Base-by-base conservation (phyloP, 2,888 invertebrate species). In the Synanthedon formicaeformis region DNA sequence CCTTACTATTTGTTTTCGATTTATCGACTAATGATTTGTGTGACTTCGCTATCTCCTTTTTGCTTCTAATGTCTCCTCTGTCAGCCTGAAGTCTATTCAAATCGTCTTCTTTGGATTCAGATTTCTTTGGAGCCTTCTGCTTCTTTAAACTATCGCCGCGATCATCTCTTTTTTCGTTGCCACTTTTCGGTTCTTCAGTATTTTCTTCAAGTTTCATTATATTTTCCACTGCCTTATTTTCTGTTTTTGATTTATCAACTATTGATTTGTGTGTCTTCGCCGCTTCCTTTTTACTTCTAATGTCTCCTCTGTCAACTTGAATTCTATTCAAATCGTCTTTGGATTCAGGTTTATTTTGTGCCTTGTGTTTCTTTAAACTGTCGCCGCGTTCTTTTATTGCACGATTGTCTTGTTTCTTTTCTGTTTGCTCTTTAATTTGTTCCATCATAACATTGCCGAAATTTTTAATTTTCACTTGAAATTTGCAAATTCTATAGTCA, bases 321-420 rank as follows among this genome's bases (percentile, higher is more conserved):
- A 12, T 41, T 11, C 41, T 41, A 13, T 13, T 41, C 41, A 13
- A 13, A 12, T 41, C 41, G 6, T 27, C 27, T 27, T 27, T 27
- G 27, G 27, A 34, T 34, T 34, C 34, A 34, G 5, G 10, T 34
- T 45, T 45, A 3, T 12, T 13, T 45, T 45, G 45, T 1, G n/a
- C 14, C 2, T 45, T 14, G 14, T 45, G n/a, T 45, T 45, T 45
- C 13, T 14, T n/a, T 45, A 45, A 6, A 45, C 14, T 23, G 54
- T 71, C 65, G 0, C 64, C 66, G 4, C 58, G 57, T 11, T 71
- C 71, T 41, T 57, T 23, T 23, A 23, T 23, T 23, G 4, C 23
- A 23, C 52, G 53, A 14, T 53, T 59, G 6, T 58, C 59, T 10
- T 18, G 50, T 59, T 60, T 70, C 60, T 51, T 65, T 40, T 60